Evolutionary conservation across 2,113 vertebrate species (phyloP).

Genomic region (Ardeotis arabs): DNA sequence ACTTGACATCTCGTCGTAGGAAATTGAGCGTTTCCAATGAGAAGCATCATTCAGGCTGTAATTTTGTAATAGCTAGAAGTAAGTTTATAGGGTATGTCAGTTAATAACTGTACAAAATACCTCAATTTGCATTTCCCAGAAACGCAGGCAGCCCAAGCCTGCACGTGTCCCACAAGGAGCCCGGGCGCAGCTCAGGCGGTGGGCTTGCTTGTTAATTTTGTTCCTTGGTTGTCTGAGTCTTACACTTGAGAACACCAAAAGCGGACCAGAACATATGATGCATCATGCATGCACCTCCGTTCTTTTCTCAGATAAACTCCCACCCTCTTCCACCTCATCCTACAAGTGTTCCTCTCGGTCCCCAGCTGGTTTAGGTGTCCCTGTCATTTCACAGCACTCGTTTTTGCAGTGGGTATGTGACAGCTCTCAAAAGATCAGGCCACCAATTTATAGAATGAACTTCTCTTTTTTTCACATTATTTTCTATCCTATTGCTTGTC

Average conservation of each 20-base stretch:
- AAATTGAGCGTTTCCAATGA: background rate
- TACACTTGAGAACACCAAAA: background rate
- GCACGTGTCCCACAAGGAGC: rapidly evolving
- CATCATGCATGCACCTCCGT: background rate
- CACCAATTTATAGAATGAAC: background rate
- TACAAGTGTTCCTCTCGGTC: conserved; percentile 2
- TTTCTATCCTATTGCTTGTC: background rate
- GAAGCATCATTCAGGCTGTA: background rate
- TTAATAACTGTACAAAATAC: background rate
- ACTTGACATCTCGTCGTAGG: rapidly evolving
- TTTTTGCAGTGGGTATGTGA: background rate
- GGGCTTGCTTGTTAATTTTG: background rate
- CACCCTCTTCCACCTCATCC: conserved; percentile 15
- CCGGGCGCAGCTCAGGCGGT: background rate
- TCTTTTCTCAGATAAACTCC: conserved; percentile 47
- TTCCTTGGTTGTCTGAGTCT: background rate
- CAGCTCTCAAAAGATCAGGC: background rate
- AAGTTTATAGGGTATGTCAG: background rate
- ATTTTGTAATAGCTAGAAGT: background rate
- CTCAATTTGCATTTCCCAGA: background rate
- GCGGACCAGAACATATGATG: background rate
- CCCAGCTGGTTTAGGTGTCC: conserved; percentile 28
- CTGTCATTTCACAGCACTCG: background rate
- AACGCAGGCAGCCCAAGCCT: background rate
- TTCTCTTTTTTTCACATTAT: background rate